Percentiles rank a stretch among this genome's conserved stretches.
phyloP scores from a whole-genome alignment of 2,888 invertebrate species.

The Drosophila atripex region DNA sequence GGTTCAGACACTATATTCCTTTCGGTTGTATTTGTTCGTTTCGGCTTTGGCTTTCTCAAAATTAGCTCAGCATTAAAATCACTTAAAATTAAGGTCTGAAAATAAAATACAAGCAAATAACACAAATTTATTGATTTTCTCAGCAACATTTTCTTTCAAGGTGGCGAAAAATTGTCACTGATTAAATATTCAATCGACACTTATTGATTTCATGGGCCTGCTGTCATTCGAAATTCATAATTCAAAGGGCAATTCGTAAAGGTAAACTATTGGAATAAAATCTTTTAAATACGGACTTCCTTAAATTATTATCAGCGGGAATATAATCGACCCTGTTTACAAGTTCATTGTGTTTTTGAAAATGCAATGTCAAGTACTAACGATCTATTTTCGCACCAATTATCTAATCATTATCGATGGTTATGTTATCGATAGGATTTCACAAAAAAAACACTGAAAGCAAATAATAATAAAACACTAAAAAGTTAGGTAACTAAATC shows the following conservation, averaged over 20 bases:
- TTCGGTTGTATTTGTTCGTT: conserved; percentile 23
- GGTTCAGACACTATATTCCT: neutral
- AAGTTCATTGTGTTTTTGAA: neutral
- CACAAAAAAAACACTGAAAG: neutral
- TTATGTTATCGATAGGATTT: conserved; percentile 15
- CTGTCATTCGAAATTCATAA: neutral
- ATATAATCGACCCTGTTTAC: conserved; percentile 1
- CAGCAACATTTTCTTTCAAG: neutral
- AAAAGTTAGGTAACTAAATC: conserved; percentile 4
- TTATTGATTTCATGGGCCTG: neutral
- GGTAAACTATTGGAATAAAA: too few species aligned
- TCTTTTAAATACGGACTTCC: too few species aligned
- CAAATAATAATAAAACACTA: neutral
- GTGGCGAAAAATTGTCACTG: neutral
- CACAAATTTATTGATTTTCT: neutral
- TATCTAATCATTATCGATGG: conserved; percentile 19
- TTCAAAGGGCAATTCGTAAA: neutral
- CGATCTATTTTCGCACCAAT: neutral
- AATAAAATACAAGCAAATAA: neutral
- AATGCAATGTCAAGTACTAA: conserved; percentile 27
- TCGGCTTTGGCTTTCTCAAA: conserved; percentile 14
- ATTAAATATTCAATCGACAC: neutral
- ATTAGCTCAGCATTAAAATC: conserved; percentile 32
- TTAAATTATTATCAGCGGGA: neutral
- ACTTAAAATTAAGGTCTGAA: conserved; percentile 28